Percentiles rank a stretch among this genome's conserved stretches.
phyloP scores from a whole-genome alignment of 2,797 vertebrate species.

The Arrhamphus sclerolepis region DNA sequence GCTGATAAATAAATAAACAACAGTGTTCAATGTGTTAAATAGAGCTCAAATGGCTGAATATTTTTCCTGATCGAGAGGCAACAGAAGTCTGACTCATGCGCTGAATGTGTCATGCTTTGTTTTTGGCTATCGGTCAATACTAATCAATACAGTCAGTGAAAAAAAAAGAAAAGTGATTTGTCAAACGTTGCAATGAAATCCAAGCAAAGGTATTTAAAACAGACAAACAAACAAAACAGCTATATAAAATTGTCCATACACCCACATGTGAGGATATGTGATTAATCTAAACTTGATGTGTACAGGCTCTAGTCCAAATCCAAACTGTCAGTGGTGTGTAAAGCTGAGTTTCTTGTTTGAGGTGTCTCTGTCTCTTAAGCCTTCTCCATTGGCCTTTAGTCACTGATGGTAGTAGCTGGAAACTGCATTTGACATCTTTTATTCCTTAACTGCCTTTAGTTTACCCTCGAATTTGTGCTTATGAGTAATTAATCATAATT shows the following conservation, averaged over 20 bases:
- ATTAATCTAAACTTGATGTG: conserved; percentile 14
- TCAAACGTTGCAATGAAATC: conserved; percentile 24
- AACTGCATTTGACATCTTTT: too few relatives aligned
- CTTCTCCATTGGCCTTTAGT: conserved; percentile 23
- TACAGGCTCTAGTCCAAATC: neutral
- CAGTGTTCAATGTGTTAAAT: conserved; percentile 1
- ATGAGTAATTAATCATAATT: neutral
- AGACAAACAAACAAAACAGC: too few relatives aligned
- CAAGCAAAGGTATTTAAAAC: conserved; percentile 42
- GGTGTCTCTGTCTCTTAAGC: conserved; percentile 8
- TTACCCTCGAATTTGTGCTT: conserved; percentile 2
- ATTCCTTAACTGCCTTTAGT: neutral
- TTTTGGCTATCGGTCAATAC: conserved; percentile 20
- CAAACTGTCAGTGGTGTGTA: conserved; percentile 29
- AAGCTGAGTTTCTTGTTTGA: conserved; percentile 39
- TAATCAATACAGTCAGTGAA: neutral
- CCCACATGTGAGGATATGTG: conserved; percentile 19
- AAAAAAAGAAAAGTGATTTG: conserved; percentile 28
- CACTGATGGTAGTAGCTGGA: neutral
- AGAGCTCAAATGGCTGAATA: conserved; percentile 5
- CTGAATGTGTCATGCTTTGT: conserved; percentile 25
- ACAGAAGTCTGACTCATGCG: conserved; percentile 24
- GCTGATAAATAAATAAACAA: too few relatives aligned
- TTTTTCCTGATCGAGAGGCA: conserved; percentile 19
- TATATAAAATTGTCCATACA: conserved; percentile 21